Percentiles rank a stretch among this genome's conserved stretches.
phyloP scores from a whole-genome alignment of 2,113 vertebrate genomes.

The Heteronetta atricapilla region DNA sequence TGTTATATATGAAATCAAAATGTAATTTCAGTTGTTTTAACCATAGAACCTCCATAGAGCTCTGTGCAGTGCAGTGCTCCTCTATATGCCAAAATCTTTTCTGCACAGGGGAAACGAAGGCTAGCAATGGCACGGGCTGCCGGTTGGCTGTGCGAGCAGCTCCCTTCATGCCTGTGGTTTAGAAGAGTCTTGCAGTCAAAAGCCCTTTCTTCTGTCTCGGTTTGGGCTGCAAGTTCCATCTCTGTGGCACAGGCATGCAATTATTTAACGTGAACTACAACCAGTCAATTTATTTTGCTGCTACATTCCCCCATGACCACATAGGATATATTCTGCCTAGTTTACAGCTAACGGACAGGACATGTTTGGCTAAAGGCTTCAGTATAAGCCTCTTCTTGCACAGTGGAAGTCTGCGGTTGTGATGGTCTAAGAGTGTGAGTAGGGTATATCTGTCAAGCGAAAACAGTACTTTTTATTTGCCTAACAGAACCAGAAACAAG shows the following conservation, averaged over 20 bases:
- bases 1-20: background rate
- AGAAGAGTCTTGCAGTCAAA: background rate
- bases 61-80: background rate
- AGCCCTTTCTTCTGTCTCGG: background rate
- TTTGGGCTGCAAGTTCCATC: background rate
- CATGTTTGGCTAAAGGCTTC: fast-evolving
- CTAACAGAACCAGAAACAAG: background rate
- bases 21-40: background rate
- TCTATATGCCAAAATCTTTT: background rate
- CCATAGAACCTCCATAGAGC: background rate
- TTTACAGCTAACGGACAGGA: background rate
- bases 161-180: background rate
- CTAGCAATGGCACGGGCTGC: fast-evolving
- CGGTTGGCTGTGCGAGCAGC: background rate
- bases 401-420: fast-evolving
- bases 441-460: background rate
- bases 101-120: fast-evolving
- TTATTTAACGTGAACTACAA: fast-evolving
- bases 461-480: background rate
- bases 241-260: fast-evolving
- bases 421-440: background rate
- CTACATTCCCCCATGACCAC: background rate
- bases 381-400: background rate
- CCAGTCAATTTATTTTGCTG: fast-evolving
- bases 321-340: background rate